phyloP scores from a whole-genome alignment of 2,888 invertebrate species.

The Noctua comes region DNA sequence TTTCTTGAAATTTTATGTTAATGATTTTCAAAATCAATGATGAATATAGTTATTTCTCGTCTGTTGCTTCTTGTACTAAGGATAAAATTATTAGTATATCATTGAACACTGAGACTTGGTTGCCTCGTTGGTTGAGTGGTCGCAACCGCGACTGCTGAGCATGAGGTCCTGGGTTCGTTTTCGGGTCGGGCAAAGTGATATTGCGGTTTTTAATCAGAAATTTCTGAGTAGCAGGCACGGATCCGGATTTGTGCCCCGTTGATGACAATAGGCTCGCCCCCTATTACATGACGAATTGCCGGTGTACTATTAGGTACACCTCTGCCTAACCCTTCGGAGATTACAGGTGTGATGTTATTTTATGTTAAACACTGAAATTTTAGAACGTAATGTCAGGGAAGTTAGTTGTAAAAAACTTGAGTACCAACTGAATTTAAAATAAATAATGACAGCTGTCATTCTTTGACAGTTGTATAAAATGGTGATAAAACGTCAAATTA shows the following conservation, averaged over 20 bases:
- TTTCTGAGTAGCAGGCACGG: no score
- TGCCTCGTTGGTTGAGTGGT: not conserved
- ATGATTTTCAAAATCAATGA: conserved; percentile 11
- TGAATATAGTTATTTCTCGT: not conserved
- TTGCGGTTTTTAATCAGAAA: no score
- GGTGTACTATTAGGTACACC: no score
- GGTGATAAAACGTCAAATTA: no score
- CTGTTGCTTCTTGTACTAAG: not conserved
- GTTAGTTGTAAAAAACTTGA: not conserved
- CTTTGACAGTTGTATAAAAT: not conserved
- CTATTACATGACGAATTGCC: no score
- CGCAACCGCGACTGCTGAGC: not conserved
- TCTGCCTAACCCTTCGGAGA: not conserved
- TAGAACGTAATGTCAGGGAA: not conserved
- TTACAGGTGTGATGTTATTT: not conserved
- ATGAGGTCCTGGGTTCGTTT: no score
- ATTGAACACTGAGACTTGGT: not conserved
- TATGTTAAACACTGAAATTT: not conserved
- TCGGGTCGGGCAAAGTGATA: no score
- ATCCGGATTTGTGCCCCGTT: no score
- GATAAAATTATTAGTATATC: not conserved
- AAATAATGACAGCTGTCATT: not conserved
- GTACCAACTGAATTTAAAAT: not conserved
- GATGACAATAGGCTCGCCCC: no score
- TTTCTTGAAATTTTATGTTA: conserved; percentile 24